These are phyloP conservation scores for Ectemnius lituratus DNA, from an alignment of 2,888 invertebrate species.

Conservation along the genomic window DNA sequence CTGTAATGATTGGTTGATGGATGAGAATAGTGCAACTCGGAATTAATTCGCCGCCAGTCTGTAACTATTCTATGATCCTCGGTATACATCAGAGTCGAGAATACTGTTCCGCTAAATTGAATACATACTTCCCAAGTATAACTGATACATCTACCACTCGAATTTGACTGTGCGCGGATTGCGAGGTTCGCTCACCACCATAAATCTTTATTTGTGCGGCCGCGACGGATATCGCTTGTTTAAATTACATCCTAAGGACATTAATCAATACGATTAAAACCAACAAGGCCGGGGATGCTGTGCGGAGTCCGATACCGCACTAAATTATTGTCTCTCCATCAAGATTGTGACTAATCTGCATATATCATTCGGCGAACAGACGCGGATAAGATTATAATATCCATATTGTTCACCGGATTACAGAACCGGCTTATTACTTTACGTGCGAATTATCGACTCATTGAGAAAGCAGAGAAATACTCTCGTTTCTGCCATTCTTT, in stretches of 20 bases:
- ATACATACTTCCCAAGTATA: conserved; percentile 1
- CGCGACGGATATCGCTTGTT: conserved; percentile 13
- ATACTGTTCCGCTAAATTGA: not conserved
- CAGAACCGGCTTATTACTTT: not conserved
- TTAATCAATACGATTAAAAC: conserved; percentile 31
- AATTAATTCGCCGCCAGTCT: too few species aligned
- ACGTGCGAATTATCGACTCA: too few species aligned
- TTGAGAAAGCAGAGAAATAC: too few species aligned
- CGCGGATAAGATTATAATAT: not conserved
- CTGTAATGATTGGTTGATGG: too few species aligned
- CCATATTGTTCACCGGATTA: not conserved
- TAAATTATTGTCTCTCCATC: conserved; percentile 11
- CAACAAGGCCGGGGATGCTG: not conserved
- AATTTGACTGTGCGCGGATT: conserved; percentile 1
- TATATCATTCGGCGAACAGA: not conserved
- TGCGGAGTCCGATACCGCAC: not conserved
- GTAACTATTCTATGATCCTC: too few species aligned
- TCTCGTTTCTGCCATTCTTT: too few species aligned
- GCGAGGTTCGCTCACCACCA: conserved; percentile 11
- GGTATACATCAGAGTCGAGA: not conserved
- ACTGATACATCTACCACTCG: not conserved
- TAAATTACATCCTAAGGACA: conserved; percentile 24
- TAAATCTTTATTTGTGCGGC: conserved; percentile 36
- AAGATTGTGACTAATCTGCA: not conserved
- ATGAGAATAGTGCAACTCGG: not conserved